A percentile compares a stretch with the other conserved stretches of the same genome.
Conservation (phyloP, 1,140 invertebrate species). For the Delia radicum region DNA sequence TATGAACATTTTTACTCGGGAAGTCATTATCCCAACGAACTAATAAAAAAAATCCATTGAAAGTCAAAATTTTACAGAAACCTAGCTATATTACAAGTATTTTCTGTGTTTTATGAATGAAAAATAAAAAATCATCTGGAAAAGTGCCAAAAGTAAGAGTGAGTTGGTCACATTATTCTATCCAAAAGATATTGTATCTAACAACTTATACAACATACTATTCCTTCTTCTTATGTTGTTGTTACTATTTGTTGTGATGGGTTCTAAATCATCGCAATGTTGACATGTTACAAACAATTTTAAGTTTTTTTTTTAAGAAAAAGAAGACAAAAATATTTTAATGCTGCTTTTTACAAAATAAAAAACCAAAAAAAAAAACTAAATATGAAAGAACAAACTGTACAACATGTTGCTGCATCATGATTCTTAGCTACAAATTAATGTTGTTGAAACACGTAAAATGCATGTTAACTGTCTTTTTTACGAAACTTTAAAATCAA, state of each 20-base stretch:
- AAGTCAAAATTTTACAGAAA: no score
- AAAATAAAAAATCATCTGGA: no score
- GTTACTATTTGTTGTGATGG: neutral
- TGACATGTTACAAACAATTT: constrained; percentile 16
- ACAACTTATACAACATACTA: neutral
- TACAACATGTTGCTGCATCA: neutral
- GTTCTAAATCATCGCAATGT: constrained; percentile 22
- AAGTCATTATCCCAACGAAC: no score
- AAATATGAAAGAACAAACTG: neutral
- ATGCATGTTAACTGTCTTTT: constrained; percentile 39
- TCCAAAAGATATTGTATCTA: no score
- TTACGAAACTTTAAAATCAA: neutral
- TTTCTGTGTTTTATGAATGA: no score
- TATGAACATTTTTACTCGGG: no score
- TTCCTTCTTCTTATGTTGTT: constrained; percentile 4
- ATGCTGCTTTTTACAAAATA: neutral
- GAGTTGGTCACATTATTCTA: neutral
- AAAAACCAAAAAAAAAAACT: neutral
- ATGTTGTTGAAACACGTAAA: constrained; percentile 44
- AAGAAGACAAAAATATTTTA: neutral
- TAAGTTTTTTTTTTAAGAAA: neutral
- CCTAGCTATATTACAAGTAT: no score
- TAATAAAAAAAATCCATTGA: no score
- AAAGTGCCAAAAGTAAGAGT: no score
- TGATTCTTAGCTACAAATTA: constrained; percentile 34